Evolutionary conservation across 2,113 vertebrate species (phyloP).

Genomic region (Neogale vison): DNA sequence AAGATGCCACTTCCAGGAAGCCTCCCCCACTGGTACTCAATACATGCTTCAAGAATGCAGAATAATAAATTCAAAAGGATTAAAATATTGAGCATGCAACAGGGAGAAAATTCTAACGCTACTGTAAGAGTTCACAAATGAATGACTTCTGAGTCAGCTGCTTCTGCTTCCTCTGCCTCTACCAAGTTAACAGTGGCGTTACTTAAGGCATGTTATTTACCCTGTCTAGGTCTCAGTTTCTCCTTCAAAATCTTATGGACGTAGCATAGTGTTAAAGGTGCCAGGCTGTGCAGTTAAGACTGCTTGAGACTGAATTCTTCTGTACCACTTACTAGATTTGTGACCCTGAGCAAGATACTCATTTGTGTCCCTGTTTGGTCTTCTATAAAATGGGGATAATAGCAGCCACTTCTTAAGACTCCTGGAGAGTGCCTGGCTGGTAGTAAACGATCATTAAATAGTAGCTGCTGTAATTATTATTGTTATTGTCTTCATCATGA

Average conservation of each 20-base stretch:
- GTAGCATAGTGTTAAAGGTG: not conserved
- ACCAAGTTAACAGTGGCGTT: not conserved
- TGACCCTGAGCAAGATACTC: not conserved
- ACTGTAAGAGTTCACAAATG: not conserved
- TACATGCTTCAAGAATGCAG: not conserved
- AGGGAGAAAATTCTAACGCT: not conserved
- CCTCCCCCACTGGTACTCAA: not conserved
- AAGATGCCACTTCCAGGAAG: not conserved
- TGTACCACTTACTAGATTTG: not conserved
- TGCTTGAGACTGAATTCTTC: not conserved
- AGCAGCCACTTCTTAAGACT: not conserved
- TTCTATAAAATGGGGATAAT: not conserved
- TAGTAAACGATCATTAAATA: not conserved
- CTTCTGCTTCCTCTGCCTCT: not conserved
- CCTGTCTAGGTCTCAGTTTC: not conserved
- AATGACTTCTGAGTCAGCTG: not conserved
- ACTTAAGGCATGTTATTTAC: not conserved
- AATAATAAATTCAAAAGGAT: not conserved
- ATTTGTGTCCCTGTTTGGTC: not conserved
- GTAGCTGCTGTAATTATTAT: not conserved
- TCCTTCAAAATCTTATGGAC: not conserved
- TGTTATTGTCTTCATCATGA: not conserved
- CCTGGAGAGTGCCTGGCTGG: not conserved
- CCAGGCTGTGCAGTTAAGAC: not conserved
- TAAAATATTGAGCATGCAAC: not conserved